Conservation (phyloP, 2,113 vertebrate species). For the Falco punctatus region DNA sequence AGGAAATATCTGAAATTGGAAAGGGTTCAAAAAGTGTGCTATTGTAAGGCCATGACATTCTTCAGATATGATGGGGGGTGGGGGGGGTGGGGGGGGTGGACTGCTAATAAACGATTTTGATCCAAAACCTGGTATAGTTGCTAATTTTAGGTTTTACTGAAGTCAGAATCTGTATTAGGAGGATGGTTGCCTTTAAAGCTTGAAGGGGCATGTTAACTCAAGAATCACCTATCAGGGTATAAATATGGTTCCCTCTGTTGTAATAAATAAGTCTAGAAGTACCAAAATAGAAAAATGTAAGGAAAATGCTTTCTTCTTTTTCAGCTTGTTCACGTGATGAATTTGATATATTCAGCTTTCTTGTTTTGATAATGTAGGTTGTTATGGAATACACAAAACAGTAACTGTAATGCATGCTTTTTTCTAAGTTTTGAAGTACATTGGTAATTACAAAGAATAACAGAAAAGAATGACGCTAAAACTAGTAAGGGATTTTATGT, state of each 20-base stretch:
- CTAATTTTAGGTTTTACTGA: slow-evolving; percentile 43
- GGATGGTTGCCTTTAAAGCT: neutral
- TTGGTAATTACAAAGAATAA: neutral
- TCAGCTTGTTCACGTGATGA: neutral
- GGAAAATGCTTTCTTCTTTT: neutral
- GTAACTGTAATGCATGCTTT: neutral
- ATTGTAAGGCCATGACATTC: slow-evolving; percentile 54
- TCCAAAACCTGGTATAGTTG: slow-evolving; percentile 17
- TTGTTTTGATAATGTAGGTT: neutral
- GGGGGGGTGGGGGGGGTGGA: neutral
- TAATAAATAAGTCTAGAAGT: neutral
- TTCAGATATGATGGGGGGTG: neutral
- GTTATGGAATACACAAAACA: neutral
- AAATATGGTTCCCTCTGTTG: neutral
- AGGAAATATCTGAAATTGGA: slow-evolving; percentile 76
- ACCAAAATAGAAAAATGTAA: neutral
- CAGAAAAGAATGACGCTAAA: neutral
- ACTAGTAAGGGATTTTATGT: neutral
- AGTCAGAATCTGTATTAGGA: neutral
- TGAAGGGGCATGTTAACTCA: neutral
- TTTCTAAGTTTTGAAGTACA: neutral
- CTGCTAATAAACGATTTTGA: slow-evolving; percentile 14
- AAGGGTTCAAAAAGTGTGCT: slow-evolving; percentile 70
- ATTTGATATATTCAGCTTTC: neutral
- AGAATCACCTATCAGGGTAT: neutral